These are phyloP conservation scores for Urophycis tenuis DNA, from an alignment of 2,797 vertebrate genomes.

Conservation along the genomic window DNA sequence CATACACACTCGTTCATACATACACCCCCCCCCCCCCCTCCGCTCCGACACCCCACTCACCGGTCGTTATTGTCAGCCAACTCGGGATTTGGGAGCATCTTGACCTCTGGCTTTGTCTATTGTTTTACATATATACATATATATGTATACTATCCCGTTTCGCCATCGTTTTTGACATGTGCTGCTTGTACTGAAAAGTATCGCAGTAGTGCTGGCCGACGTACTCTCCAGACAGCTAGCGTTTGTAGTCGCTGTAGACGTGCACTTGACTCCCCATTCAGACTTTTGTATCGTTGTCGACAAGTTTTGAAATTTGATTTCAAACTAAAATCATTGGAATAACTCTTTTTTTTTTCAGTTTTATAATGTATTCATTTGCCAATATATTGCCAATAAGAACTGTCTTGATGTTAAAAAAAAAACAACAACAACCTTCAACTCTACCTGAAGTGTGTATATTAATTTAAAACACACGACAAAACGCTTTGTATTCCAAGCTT, in stretches of 20 bases:
- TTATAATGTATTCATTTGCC: not conserved
- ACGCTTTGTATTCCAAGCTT: not conserved
- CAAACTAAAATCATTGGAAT: not conserved
- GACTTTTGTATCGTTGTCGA: not conserved
- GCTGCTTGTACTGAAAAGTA: conserved; percentile 14
- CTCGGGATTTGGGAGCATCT: not conserved
- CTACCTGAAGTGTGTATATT: conserved; percentile 5
- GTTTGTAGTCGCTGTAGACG: conserved; percentile 38
- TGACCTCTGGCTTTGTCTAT: not conserved
- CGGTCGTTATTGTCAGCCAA: not conserved
- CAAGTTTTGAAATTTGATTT: not conserved
- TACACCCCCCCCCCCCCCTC: conserved; percentile 39
- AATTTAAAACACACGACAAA: not conserved
- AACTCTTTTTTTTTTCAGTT: not conserved
- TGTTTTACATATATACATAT: no score
- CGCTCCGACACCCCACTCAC: conserved; percentile 4
- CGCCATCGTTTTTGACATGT: conserved; percentile 15
- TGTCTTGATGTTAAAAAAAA: not conserved
- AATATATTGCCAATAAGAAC: not conserved
- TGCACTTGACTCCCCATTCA: conserved; percentile 20
- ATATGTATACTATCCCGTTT: not conserved
- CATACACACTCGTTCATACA: not conserved
- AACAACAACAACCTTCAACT: conserved; percentile 4
- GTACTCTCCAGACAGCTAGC: conserved; percentile 19
- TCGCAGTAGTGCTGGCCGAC: conserved; percentile 13